Evolutionary conservation across 2,888 invertebrate genomes (phyloP).

Genomic region (Trichogramma evanescens): DNA sequence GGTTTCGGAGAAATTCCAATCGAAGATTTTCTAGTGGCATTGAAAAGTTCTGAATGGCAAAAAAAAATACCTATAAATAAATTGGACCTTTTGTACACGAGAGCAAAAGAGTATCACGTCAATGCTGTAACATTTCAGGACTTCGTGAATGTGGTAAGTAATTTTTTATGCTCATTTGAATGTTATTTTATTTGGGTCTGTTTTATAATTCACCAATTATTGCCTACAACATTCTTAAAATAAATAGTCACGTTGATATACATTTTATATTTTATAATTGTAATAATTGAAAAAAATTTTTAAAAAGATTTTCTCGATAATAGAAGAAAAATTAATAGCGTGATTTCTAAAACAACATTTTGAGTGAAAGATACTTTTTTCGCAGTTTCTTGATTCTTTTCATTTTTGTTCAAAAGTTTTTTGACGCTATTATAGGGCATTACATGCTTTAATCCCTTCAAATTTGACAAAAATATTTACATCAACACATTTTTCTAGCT

Average conservation of each 20-base stretch:
- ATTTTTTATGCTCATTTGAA: too few species aligned
- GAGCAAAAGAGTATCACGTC: conserved; percentile 38
- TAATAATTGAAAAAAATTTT: background rate
- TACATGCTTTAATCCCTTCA: too few species aligned
- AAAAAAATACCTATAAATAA: conserved; percentile 69
- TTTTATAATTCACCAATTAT: background rate
- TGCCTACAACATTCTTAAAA: too few species aligned
- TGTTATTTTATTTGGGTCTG: background rate
- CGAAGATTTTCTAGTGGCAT: conserved; percentile 71
- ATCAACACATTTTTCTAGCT: too few species aligned
- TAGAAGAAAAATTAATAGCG: background rate
- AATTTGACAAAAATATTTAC: too few species aligned
- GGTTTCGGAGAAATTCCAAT: conserved; percentile 89
- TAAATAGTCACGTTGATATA: too few species aligned
- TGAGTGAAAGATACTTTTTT: background rate
- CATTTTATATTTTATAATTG: background rate
- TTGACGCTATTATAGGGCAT: too few species aligned
- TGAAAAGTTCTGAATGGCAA: conserved; percentile 71
- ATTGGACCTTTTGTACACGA: conserved; percentile 55
- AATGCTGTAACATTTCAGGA: conserved; percentile 87
- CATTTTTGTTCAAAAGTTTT: too few species aligned
- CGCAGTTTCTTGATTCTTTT: too few species aligned
- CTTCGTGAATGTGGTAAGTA: conserved; percentile 89
- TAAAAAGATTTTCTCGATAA: background rate
- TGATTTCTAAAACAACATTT: background rate